Evolutionary conservation across 2,888 invertebrate species (phyloP), one percentile per base, ranked within the genome.

Genomic region (Lamellibrachia columna): DNA sequence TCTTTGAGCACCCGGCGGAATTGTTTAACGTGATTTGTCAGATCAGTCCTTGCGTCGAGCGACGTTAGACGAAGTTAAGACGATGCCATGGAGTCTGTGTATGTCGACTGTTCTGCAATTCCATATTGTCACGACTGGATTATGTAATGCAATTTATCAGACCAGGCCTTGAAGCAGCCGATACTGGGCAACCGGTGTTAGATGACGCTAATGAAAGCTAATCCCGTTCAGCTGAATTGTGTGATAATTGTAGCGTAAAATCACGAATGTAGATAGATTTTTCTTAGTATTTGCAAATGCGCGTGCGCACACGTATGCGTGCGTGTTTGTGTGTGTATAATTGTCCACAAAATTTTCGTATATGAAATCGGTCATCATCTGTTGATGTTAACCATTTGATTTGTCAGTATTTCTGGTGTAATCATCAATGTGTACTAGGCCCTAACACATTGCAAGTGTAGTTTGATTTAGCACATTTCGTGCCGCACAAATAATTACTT

Each of bases 1-100:
- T 75, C 15, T 15, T 22, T 75, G 75, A 22, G 1, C 22, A 75
- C 75, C 75, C 75, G 15, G 22, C 75, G 22, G 75, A 75, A 75
- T 75, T 75, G 75, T 75, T 75, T 75, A 75, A 75, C n/a, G 75
- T 75, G 75, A 75, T 75, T 22, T 75, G 75, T 11, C 75, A 75
- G 75, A 75, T 75, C 75, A 75, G 75, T 75, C 22, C 75, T 22
- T 75, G 75, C 75, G 22, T 75, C 75, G 75, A 15, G 75, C 75
- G 75, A n/a, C 2, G 75, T n/a, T 75, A 75, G 75, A 75, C n/a
- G 75, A 75, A 75, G 22, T 75, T 75, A 75, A 75, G 75, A 6
- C 75, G 75, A 75, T 75, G 75, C 75, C 2, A 15, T 15, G 22
- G 75, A 15, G 22, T 75, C 22, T 75, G 60, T 75, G 75, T 75